Conservation (phyloP, 2,888 invertebrate species). For the Malthinus flaveolus region DNA sequence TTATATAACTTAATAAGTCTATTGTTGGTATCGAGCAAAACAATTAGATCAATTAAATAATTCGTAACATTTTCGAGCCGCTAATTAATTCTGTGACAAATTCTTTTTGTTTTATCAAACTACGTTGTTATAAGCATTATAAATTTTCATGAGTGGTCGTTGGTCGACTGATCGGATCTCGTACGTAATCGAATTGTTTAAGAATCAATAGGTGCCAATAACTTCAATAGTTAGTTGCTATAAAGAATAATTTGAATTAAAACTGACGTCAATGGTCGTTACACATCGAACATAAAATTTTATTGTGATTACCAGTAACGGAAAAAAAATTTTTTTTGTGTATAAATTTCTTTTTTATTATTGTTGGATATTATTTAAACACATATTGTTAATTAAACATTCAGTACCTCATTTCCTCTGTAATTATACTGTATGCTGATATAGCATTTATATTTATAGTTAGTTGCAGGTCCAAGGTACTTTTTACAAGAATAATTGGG, state of each 20-base stretch:
- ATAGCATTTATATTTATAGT: slow-evolving; percentile 3
- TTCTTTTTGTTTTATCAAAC: no score
- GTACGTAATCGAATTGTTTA: no score
- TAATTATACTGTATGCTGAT: slow-evolving; percentile 4
- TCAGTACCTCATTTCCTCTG: slow-evolving; percentile 1
- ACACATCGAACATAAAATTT: neutral
- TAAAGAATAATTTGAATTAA: neutral
- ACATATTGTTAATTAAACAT: slow-evolving; percentile 5
- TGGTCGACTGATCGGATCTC: no score
- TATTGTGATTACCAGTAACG: neutral
- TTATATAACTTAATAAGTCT: no score
- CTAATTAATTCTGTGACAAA: no score
- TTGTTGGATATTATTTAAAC: slow-evolving; percentile 1
- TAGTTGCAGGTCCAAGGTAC: slow-evolving; percentile 3
- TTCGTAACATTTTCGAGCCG: no score
- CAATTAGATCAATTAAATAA: no score
- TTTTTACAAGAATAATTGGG: neutral
- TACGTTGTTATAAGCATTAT: no score
- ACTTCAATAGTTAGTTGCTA: neutral
- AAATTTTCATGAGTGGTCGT: no score
- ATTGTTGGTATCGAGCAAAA: no score
- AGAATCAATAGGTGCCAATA: neutral
- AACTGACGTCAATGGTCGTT: slow-evolving; percentile 1
- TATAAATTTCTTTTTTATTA: neutral
- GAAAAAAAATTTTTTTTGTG: neutral